phyloP scores from a whole-genome alignment of 2,113 vertebrate species.

The Isichthys henryi region DNA sequence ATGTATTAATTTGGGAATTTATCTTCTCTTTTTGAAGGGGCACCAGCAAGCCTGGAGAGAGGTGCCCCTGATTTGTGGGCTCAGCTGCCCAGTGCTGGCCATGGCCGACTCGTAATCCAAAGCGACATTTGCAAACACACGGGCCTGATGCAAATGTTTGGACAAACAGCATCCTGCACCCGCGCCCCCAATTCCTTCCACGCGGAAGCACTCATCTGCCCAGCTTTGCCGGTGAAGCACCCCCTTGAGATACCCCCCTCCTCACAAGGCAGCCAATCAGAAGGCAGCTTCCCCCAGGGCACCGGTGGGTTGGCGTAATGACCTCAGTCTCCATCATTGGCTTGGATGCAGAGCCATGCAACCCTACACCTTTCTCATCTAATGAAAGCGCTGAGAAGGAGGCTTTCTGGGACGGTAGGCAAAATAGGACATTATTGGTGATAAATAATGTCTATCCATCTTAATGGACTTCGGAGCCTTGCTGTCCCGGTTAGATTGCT shows the following conservation, averaged over 20 bases:
- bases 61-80: no score
- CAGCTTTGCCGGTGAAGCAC: constrained; percentile 7
- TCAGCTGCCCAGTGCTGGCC: no score
- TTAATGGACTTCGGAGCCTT: background rate
- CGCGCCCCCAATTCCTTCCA: constrained; percentile 3
- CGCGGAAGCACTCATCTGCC: constrained; percentile 10
- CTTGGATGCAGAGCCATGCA: constrained; percentile 2
- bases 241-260: constrained; percentile 6
- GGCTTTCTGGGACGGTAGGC: background rate
- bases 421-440: background rate
- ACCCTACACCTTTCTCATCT: constrained; percentile 7
- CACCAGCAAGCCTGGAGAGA: background rate
- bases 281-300: background rate
- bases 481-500: background rate
- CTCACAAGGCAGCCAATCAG: background rate
- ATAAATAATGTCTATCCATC: background rate
- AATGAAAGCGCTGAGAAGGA: background rate
- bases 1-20: background rate
- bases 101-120: background rate
- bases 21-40: background rate
- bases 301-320: background rate
- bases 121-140: background rate
- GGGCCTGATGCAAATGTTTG: background rate
- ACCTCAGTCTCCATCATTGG: constrained; percentile 13
- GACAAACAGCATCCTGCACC: background rate